Conservation (phyloP, 2,113 vertebrate genomes). For the Pteruthius melanotis region DNA sequence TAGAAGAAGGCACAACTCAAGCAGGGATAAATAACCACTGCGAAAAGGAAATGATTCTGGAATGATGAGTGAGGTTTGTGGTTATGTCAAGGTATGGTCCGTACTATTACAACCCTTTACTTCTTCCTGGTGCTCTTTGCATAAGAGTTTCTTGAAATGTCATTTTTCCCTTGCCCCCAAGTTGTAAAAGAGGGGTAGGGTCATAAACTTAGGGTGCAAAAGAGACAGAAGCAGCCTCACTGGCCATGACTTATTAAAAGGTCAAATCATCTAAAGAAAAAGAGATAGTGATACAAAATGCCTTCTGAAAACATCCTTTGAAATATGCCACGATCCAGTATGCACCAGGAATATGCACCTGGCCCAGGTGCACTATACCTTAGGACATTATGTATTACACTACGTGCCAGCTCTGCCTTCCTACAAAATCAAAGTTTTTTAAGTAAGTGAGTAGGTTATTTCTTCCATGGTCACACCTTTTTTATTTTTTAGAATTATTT, state of each 20-base stretch:
- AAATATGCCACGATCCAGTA: not conserved
- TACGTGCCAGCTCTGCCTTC: not conserved
- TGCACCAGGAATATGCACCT: too few species aligned
- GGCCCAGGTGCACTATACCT: not conserved
- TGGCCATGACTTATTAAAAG: not conserved
- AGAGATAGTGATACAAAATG: not conserved
- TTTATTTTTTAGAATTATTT: not conserved
- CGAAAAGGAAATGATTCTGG: not conserved
- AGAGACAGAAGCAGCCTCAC: not conserved
- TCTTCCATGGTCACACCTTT: not conserved
- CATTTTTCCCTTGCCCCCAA: not conserved
- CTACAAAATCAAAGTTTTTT: not conserved
- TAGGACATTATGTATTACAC: not conserved
- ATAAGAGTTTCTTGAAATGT: not conserved
- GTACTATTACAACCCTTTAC: not conserved
- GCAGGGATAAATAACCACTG: not conserved
- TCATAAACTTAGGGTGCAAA: not conserved
- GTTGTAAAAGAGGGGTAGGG: not conserved
- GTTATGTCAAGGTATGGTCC: not conserved
- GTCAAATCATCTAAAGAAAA: not conserved
- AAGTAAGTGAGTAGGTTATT: not conserved
- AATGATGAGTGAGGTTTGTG: not conserved
- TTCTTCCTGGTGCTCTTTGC: not conserved
- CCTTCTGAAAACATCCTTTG: not conserved
- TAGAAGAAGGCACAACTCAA: not conserved